Evolutionary conservation across 53 echinoderm and acorn worm genomes (phyloP), one percentile per base, ranked within the genome.

Genomic region (Zoroaster sp.): DNA sequence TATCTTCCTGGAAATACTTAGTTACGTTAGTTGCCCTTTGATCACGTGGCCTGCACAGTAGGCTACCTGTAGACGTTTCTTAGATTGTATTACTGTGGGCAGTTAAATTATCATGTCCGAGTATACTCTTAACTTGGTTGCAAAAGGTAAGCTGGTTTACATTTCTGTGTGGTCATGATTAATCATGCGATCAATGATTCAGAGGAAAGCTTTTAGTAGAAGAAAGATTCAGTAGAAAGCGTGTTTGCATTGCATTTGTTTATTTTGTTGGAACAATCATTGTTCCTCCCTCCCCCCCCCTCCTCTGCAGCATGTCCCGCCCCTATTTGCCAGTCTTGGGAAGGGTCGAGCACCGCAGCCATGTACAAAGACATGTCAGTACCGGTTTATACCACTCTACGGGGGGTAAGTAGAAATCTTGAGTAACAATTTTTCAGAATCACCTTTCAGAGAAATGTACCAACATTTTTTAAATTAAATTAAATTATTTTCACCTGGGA

Each of bases 281-380:
- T n/a, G n/a, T n/a, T n/a, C n/a, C n/a, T n/a, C n/a, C n/a, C n/a
- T n/a, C n/a, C n/a, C n/a, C n/a, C n/a, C 55, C 59, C 11, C 28
- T 21, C 63, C 63, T 59, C 63, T 69, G 18, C 40, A 92, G 92
- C 71, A 35, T 88, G 72, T 20, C 79, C 78, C 41, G 88, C 87
- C 69, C 87, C 94, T 3, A 87, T 92, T 49, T 92, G 89, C 73
- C 94, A 93, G 69, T 86, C 92, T 55, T 76, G 94, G 80, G 89
- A 92, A 73, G 87, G 78, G 4, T 80, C 93, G 14, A 79, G 80
- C 75, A 87, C 92, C 32, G 87, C 86, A 73, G 80, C 87, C 43
- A 90, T 97, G 79, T 97, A 94, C 80, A 95, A 94, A 78, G 95
- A 97, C 73, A 91, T 92, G 88, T 88, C 94, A n/a, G 95, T 97